Evolutionary conservation across 2,888 invertebrate genomes (phyloP).

Genomic region (Taenaris catops): DNA sequence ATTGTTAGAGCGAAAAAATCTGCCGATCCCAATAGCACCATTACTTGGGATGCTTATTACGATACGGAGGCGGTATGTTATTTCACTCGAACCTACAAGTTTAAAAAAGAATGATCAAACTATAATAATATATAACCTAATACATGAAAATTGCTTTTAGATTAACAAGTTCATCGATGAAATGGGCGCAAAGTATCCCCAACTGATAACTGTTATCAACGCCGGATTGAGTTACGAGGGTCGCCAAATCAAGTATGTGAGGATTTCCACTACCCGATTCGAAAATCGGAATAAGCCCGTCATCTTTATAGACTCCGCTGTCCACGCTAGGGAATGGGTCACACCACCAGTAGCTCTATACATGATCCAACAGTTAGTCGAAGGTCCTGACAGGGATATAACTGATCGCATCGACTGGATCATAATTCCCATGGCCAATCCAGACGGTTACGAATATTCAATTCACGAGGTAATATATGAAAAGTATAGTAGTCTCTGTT

Average conservation of each 20-base stretch:
- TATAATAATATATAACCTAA: too few relatives aligned
- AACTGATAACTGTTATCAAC: constrained; percentile 70
- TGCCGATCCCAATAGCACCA: constrained; percentile 40
- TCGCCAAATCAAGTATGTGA: constrained; percentile 79
- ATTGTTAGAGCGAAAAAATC: constrained; percentile 33
- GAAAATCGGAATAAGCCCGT: constrained; percentile 71
- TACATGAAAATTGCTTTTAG: constrained; percentile 42
- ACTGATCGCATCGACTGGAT: constrained; percentile 82
- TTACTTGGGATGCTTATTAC: constrained; percentile 60
- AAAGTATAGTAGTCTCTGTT: too few relatives aligned
- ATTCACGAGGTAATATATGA: constrained; percentile 71
- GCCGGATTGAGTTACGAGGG: constrained; percentile 81
- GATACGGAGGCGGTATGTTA: constrained; percentile 21
- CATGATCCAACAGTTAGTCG: constrained; percentile 82
- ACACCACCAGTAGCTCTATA: constrained; percentile 84
- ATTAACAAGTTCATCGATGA: constrained; percentile 70
- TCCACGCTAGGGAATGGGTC: constrained; percentile 87
- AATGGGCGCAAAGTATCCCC: constrained; percentile 60
- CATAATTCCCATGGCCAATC: constrained; percentile 84
- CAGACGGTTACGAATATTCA: constrained; percentile 87
- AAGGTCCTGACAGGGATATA: constrained; percentile 69
- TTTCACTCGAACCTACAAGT: too few relatives aligned
- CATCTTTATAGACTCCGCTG: constrained; percentile 81
- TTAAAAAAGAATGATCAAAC: too few relatives aligned
- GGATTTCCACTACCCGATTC: constrained; percentile 75